These are phyloP conservation scores for Cavia porcellus DNA, from an alignment of 2,113 vertebrate genomes.

Conservation along the genomic window DNA sequence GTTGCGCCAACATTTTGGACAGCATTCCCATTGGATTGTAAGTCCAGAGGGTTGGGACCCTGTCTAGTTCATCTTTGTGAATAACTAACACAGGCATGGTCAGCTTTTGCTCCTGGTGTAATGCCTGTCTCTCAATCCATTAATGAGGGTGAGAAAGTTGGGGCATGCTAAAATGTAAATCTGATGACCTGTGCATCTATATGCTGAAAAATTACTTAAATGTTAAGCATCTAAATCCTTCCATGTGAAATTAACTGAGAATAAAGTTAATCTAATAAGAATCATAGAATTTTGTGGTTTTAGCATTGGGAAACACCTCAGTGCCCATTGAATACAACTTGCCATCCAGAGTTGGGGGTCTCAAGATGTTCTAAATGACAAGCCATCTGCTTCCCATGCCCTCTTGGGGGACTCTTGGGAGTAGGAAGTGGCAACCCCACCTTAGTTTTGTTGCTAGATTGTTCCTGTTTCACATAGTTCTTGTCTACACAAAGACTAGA, in stretches of 20 bases:
- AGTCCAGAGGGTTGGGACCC: neutral
- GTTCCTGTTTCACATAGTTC: neutral
- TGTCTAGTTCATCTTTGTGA: constrained; percentile 19
- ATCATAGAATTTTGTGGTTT: neutral
- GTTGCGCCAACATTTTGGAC: constrained; percentile 47
- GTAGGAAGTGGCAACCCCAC: neutral
- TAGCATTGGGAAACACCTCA: constrained; percentile 34
- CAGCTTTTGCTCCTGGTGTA: constrained; percentile 41
- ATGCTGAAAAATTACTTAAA: constrained; percentile 41
- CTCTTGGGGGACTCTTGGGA: neutral
- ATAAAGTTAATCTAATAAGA: constrained; percentile 13
- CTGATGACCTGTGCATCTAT: neutral
- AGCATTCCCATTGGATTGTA: neutral
- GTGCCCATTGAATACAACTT: neutral
- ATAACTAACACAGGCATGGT: neutral
- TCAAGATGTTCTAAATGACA: constrained; percentile 6
- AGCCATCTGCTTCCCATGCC: neutral
- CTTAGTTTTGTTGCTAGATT: neutral
- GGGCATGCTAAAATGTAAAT: neutral
- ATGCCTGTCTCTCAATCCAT: neutral
- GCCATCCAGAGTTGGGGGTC: neutral
- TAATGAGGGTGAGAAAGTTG: constrained; percentile 29
- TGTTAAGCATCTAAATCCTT: neutral
- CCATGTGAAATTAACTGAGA: constrained; percentile 60
- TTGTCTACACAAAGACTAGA: neutral